phyloP scores from a whole-genome alignment of 2,113 vertebrate genomes.

The Irena cyanogastra region DNA sequence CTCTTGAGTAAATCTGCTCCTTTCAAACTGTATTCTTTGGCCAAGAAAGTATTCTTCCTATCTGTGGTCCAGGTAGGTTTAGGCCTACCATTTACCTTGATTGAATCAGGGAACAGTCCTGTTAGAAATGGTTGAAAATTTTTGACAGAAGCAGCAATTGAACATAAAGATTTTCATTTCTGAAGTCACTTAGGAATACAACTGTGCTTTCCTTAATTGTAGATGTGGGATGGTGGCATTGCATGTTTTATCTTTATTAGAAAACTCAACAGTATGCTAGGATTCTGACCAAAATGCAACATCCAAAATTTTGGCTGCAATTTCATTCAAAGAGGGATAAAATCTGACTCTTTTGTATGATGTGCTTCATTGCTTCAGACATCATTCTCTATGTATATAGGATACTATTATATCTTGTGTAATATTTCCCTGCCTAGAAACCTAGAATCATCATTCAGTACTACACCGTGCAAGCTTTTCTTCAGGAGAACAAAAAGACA shows the following conservation, averaged over 20 bases:
- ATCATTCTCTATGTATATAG: background rate
- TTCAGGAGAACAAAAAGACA: slow-evolving; percentile 12
- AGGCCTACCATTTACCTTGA: background rate
- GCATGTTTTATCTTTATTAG: background rate
- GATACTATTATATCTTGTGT: background rate
- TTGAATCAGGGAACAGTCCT: background rate
- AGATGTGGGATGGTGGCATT: background rate
- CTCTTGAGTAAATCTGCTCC: background rate
- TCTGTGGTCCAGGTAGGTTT: background rate
- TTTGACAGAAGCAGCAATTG: background rate
- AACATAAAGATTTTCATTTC: background rate
- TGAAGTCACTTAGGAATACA: background rate
- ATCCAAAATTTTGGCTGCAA: background rate
- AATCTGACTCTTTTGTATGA: background rate
- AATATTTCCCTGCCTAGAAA: background rate
- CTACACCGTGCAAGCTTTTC: background rate
- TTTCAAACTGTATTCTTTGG: background rate
- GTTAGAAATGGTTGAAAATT: background rate
- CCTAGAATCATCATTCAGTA: background rate
- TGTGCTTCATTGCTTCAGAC: background rate
- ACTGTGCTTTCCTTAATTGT: background rate
- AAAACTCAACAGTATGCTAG: background rate
- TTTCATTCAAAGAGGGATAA: background rate
- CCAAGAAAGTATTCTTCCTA: background rate
- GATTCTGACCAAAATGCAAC: background rate